Evolutionary conservation across 2,113 vertebrate species (phyloP).

Genomic region (Corythoichthys intestinalis): DNA sequence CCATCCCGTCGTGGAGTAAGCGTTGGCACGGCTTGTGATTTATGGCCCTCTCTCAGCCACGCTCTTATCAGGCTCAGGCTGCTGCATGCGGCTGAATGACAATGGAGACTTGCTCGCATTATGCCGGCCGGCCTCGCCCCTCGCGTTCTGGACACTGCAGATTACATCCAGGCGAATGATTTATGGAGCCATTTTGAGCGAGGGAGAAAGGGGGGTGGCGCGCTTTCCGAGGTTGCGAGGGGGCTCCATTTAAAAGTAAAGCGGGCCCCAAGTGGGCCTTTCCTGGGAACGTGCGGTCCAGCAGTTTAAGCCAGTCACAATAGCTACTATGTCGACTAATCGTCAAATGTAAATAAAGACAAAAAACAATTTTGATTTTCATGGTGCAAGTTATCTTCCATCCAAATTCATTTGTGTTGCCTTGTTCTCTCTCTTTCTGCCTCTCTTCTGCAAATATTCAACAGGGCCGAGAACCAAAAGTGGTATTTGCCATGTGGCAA

Average conservation of each 20-base stretch:
- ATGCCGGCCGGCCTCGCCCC: constrained; percentile 85
- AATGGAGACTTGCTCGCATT: constrained; percentile 91
- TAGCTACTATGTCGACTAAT: background rate
- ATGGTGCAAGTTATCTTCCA: too few relatives aligned
- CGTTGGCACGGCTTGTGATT: constrained; percentile 81
- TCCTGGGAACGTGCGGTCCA: too few relatives aligned
- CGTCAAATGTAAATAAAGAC: too few relatives aligned
- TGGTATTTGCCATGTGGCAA: too few relatives aligned
- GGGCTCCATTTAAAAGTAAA: constrained; percentile 64
- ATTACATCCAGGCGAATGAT: constrained; percentile 97
- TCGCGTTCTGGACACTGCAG: constrained; percentile 91
- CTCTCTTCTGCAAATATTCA: too few relatives aligned
- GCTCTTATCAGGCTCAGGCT: constrained; percentile 87
- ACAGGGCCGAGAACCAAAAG: too few relatives aligned
- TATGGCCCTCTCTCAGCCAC: constrained; percentile 86
- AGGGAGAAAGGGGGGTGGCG: constrained; percentile 72
- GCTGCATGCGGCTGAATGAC: constrained; percentile 90
- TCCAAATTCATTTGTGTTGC: too few relatives aligned
- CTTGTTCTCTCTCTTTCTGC: too few relatives aligned
- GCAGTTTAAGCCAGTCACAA: too few relatives aligned
- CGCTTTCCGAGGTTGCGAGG: constrained; percentile 74
- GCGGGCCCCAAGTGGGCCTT: background rate
- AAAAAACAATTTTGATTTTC: too few relatives aligned
- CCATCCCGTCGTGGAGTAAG: constrained; percentile 70
- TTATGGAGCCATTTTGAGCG: constrained; percentile 80